These are phyloP conservation scores for Brachyrhaphis roseni DNA, from an alignment of 2,797 vertebrate species.

Conservation along the genomic window DNA sequence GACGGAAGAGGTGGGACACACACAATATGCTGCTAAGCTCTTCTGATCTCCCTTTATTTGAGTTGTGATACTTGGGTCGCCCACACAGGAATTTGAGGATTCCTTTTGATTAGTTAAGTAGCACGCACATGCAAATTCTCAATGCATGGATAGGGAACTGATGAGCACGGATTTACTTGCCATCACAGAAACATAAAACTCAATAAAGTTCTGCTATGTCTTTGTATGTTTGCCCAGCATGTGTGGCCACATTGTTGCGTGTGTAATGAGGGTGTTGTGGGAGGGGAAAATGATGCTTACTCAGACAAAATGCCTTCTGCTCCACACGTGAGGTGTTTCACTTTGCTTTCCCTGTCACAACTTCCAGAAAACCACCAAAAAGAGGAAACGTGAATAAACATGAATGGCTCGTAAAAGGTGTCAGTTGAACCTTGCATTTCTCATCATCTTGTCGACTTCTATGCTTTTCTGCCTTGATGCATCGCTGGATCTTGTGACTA, in stretches of 20 bases:
- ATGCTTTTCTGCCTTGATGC: slow-evolving; percentile 19
- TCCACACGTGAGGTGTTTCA: slow-evolving; percentile 63
- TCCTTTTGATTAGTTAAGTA: slow-evolving; percentile 24
- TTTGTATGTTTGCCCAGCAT: slow-evolving; percentile 42
- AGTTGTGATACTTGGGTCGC: slow-evolving; percentile 7
- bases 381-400: slow-evolving; percentile 60
- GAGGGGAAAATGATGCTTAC: slow-evolving; percentile 58
- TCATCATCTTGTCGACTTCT: not conserved
- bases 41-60: slow-evolving; percentile 9
- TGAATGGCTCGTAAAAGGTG: slow-evolving; percentile 52
- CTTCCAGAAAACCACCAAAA: slow-evolving; percentile 61
- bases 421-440: slow-evolving; percentile 25
- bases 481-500: slow-evolving; percentile 59
- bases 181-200: slow-evolving; percentile 45
- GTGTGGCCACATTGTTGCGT: slow-evolving; percentile 58
- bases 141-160: slow-evolving; percentile 29
- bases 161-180: slow-evolving; percentile 38
- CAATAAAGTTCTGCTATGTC: slow-evolving; percentile 19
- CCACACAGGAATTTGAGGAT: slow-evolving; percentile 6
- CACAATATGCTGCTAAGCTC: slow-evolving; percentile 10
- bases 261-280: slow-evolving; percentile 72
- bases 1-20: not conserved
- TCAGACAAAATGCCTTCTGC: slow-evolving; percentile 65
- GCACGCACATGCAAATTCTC: slow-evolving; percentile 27
- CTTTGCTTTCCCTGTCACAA: slow-evolving; percentile 41